Evolutionary conservation across 2,888 invertebrate species (phyloP), one percentile per base, ranked within the genome.

Genomic region (Philonicus albiceps): DNA sequence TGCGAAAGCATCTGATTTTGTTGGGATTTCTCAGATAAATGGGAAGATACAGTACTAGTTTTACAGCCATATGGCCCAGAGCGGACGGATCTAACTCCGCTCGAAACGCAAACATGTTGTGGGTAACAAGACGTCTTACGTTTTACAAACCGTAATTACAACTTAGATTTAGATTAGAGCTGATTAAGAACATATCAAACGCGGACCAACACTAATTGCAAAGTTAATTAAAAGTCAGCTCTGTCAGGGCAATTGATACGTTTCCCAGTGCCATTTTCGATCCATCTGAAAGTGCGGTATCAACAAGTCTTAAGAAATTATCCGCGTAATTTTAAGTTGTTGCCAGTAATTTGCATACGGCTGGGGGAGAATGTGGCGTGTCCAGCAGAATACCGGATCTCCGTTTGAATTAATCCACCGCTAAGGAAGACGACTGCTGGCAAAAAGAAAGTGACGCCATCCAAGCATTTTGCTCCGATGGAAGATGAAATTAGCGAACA

Each of bases 101-200:
- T 85, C 37, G 55, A 74, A 64, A 40, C 78, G 49, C 43, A 78
- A 83, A 86, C 86, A 86, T 81, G 83, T 83, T 86, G 76, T 74
- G 80, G 81, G 83, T 76, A 86, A 86, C 49, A 86, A 86, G 86
- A 87, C 84, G 76, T 85, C 87, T 86, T 81, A 75, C 81, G 81
- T 86, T 64, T 81, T 87, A 86, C 87, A 85, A 87, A 86, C 86
- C 49, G 87, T 87, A 87, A 87, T 87, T 87, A 87, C 87, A 87
- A 76, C 86, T 87, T 84, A 74, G 86, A 86, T 84, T 81, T 74
- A 86, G 87, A 87, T 86, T 87, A 86, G 73, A 87, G 83, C 84
- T 83, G 85, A 85, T 85, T 85, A 75, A 85, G 85, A 75, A 75
- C 72, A 74, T 53, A 72, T 83, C 83, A 83, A 83, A 37, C 73